Evolutionary conservation across 2,888 invertebrate genomes (phyloP), one percentile per base, ranked within the genome.

Genomic region (Drosophila paramelanica): DNA sequence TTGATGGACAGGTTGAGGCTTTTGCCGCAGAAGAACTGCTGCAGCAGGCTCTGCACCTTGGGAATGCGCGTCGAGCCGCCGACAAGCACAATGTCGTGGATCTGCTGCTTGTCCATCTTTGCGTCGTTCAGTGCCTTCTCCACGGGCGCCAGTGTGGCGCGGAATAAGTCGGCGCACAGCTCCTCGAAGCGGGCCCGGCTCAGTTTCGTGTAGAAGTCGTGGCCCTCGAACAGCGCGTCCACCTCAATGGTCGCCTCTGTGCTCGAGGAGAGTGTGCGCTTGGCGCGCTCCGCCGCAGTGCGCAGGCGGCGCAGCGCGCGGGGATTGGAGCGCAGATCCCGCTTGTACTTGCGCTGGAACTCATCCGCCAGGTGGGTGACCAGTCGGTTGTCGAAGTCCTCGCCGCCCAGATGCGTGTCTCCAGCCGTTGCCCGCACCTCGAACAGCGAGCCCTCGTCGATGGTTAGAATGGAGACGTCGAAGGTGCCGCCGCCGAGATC

Each of bases 41-140:
- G 67, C 43, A 67, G 38, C 49, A 67, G 43, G 49, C 36, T 55
- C 68, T 67, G 67, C 36, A 67, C 67, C 36, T 67, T 67, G 27
- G 67, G 67, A 57, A 67, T 67, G n/a, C 67, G 67, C n/a, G 67
- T 67, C 10, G 67, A 67, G 57, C 67, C 67, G 20, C 67, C 67
- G 38, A 67, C 67, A 11, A 67, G 68, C 31, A 67, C 67, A 49
- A 67, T 67, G 33, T 67, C 67, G 39, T 67, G 68, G 49, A 67
- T 67, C 43, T 49, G 47, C 49, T 67, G 68, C 38, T 67, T 67
- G 67, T 67, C 67, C 68, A 67, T 67, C 43, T 67, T 67, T n/a
- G 67, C 67, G 43, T 67, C 67, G 38, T 57, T 49, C 17, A 67
- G 67, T 10, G 67, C 67, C 57, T 67, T 57, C 68, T 67, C 67